Conservation (phyloP, 2,888 invertebrate genomes). For the Spatulosminthurus flaviceps region DNA sequence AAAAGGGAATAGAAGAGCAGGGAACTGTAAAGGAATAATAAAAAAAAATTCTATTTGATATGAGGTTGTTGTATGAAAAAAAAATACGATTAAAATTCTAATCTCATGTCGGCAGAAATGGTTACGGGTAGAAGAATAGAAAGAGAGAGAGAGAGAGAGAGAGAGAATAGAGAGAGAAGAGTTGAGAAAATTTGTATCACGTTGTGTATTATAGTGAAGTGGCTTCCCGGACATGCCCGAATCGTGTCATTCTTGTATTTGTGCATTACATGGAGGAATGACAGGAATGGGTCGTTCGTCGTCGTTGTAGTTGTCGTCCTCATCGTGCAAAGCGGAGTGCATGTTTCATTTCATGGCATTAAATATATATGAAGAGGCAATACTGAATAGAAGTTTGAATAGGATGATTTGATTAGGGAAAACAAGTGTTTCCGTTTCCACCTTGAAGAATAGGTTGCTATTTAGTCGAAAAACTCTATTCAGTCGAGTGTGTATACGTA, state of each 20-base stretch:
- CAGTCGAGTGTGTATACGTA: conserved; percentile 14
- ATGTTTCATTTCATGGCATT: conserved; percentile 44
- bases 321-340: conserved; percentile 25
- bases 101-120: conserved; percentile 18
- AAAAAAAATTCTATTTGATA: neutral
- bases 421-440: conserved; percentile 57
- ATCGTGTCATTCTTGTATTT: conserved; percentile 39
- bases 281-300: conserved; percentile 42
- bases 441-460: conserved; percentile 45
- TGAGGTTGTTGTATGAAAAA: neutral
- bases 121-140: neutral
- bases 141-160: neutral
- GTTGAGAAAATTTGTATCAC: conserved; percentile 14
- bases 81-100: conserved; percentile 10
- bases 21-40: neutral
- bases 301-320: conserved; percentile 10
- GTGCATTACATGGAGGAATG: conserved; percentile 35
- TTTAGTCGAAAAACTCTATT: conserved; percentile 31
- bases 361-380: conserved; percentile 47
- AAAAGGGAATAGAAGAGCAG: neutral
- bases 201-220: conserved; percentile 7
- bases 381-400: conserved; percentile 45
- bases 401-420: conserved; percentile 53
- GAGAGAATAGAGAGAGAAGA: neutral
- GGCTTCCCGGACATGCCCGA: conserved; percentile 42